These are phyloP conservation scores for Coelopa frigida DNA, from an alignment of 1,140 invertebrate genomes.

Conservation along the genomic window DNA sequence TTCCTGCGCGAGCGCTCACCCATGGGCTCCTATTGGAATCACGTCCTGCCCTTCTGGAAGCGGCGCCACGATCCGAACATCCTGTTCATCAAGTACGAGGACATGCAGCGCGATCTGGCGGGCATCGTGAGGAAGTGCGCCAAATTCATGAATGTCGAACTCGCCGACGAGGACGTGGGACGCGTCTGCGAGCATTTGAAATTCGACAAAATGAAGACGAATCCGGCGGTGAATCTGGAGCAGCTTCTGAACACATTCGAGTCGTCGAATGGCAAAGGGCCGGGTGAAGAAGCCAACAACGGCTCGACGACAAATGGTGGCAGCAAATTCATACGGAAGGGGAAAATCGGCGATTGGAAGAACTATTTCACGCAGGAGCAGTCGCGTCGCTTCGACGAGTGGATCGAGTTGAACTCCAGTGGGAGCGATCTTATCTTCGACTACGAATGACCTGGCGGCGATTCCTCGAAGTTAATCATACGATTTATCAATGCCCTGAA, in stretches of 20 bases:
- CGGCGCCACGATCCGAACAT: conserved; percentile 66
- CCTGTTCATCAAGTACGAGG: conserved; percentile 77
- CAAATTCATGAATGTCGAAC: conserved; percentile 55
- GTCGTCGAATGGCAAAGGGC: neutral
- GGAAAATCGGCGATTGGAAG: conserved; percentile 76
- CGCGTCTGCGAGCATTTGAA: conserved; percentile 66
- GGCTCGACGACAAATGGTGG: conserved; percentile 18
- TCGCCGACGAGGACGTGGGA: conserved; percentile 58
- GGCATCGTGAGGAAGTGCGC: conserved; percentile 60
- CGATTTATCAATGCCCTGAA: too few species aligned
- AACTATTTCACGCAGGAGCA: conserved; percentile 70
- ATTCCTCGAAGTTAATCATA: too few species aligned
- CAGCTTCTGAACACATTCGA: conserved; percentile 46
- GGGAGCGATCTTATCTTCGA: conserved; percentile 59
- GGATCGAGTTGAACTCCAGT: conserved; percentile 60
- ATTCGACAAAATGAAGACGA: conserved; percentile 74
- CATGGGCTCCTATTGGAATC: conserved; percentile 63
- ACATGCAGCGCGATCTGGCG: conserved; percentile 68
- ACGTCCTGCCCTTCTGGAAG: conserved; percentile 67
- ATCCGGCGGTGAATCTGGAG: conserved; percentile 68
- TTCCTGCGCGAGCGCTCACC: conserved; percentile 64
- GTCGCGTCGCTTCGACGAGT: conserved; percentile 63
- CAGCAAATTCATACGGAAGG: conserved; percentile 68
- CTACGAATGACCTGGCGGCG: conserved; percentile 42
- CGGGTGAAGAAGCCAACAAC: neutral